Percentiles rank a stretch among this genome's conserved stretches.
Conservation (phyloP, 2,888 invertebrate species). For the Noctua janthe region DNA sequence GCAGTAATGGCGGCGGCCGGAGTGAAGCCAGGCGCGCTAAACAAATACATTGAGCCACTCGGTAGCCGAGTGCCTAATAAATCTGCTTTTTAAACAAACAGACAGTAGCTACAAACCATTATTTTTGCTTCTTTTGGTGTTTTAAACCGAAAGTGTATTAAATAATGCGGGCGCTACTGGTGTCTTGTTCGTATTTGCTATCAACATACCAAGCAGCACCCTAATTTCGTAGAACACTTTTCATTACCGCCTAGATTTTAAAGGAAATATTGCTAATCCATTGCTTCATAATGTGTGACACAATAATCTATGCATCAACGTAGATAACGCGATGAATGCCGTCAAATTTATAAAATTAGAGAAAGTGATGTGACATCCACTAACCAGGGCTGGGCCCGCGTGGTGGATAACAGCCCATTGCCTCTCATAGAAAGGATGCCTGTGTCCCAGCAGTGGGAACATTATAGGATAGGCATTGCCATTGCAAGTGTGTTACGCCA, state of each 20-base stretch:
- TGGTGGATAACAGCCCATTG: background rate
- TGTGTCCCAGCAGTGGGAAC: background rate
- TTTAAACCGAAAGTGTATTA: slow-evolving; percentile 32
- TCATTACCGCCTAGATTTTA: background rate
- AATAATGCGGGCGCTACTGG: slow-evolving; percentile 12
- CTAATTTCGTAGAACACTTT: background rate
- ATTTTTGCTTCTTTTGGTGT: slow-evolving; percentile 62
- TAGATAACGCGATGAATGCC: background rate
- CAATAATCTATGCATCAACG: background rate
- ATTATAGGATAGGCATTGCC: background rate
- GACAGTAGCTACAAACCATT: slow-evolving; percentile 48
- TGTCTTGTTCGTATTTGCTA: background rate
- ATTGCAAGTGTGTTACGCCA: background rate
- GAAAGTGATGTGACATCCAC: background rate
- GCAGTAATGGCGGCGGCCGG: slow-evolving; percentile 61
- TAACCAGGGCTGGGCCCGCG: background rate
- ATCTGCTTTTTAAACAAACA: slow-evolving; percentile 69
- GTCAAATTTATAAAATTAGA: background rate
- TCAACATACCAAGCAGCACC: background rate
- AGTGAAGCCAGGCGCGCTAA: slow-evolving; percentile 67
- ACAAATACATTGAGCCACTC: slow-evolving; percentile 64
- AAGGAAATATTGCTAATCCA: background rate
- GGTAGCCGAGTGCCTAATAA: slow-evolving; percentile 61
- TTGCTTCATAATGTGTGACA: background rate
- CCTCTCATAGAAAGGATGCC: background rate